Evolutionary conservation across 2,888 invertebrate species (phyloP).

Genomic region (Netelia virgata): DNA sequence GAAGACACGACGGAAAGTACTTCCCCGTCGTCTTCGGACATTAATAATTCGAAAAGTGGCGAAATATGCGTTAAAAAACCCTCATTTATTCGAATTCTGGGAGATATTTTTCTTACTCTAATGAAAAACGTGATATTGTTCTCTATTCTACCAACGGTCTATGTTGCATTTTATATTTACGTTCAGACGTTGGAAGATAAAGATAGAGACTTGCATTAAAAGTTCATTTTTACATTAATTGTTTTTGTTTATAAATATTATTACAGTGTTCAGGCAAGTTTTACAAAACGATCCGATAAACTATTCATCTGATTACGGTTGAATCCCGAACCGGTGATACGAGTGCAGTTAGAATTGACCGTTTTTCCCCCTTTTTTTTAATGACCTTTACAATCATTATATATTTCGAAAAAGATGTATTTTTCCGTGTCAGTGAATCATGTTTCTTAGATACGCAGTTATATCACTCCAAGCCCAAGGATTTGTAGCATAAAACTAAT

Average conservation of each 20-base stretch:
- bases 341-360: slow-evolving; percentile 64
- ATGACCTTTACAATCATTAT: slow-evolving; percentile 12
- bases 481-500: slow-evolving; percentile 6
- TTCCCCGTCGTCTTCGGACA: background rate
- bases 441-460: slow-evolving; percentile 17
- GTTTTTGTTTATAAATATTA: background rate
- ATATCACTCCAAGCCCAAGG: slow-evolving; percentile 16
- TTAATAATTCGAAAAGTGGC: background rate
- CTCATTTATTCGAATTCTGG: slow-evolving; percentile 31
- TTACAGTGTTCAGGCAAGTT: background rate
- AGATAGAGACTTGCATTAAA: slow-evolving; percentile 44
- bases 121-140: slow-evolving; percentile 76
- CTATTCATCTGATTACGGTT: slow-evolving; percentile 22
- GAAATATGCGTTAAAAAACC: background rate
- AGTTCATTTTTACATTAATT: slow-evolving; percentile 17
- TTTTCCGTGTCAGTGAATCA: background rate
- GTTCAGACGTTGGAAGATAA: slow-evolving; percentile 60
- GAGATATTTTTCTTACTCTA: slow-evolving; percentile 62
- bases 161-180: slow-evolving; percentile 76
- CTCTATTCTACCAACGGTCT: slow-evolving; percentile 73
- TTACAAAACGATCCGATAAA: slow-evolving; percentile 21
- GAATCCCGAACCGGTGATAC: background rate
- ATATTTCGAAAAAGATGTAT: background rate
- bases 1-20: background rate
- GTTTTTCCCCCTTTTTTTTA: slow-evolving; percentile 14